Evolutionary conservation across 2,797 vertebrate genomes (phyloP).

Genomic region (Poecilia wingei): DNA sequence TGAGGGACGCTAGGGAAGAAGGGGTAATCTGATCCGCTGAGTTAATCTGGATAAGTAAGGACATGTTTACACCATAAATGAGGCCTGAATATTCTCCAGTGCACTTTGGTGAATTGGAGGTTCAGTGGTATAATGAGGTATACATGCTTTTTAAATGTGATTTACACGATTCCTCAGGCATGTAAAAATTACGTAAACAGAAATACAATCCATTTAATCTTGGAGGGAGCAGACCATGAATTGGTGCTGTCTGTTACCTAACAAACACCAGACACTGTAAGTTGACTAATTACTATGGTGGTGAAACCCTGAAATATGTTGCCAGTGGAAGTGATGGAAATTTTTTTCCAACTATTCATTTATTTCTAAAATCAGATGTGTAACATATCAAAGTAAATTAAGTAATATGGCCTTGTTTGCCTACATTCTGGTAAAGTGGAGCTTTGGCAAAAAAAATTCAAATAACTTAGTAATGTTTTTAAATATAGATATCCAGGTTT

Average conservation of each 20-base stretch:
- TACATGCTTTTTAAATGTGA: conserved; percentile 79
- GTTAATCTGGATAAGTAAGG: conserved; percentile 84
- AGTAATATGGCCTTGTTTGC: not conserved
- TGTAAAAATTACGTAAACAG: conserved; percentile 80
- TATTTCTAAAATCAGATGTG: not conserved
- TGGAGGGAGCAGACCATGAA: conserved; percentile 47
- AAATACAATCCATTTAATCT: conserved; percentile 68
- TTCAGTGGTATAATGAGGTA: conserved; percentile 78
- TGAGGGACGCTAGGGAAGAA: conserved; percentile 56
- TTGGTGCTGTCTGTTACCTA: conserved; percentile 49
- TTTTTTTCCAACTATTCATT: not conserved
- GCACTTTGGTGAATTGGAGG: conserved; percentile 76
- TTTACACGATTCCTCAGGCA: conserved; percentile 81
- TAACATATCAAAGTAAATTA: not conserved
- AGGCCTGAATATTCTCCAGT: conserved; percentile 82
- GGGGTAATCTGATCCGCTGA: conserved; percentile 77
- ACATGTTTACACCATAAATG: conserved; percentile 85
- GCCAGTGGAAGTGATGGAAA: conserved; percentile 11
- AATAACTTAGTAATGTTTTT: too few relatives aligned
- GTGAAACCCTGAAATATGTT: conserved; percentile 27
- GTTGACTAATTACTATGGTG: conserved; percentile 39
- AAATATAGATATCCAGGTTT: too few relatives aligned
- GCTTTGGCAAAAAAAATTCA: too few relatives aligned
- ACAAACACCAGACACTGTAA: conserved; percentile 53
- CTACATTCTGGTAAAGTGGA: not conserved